Percentiles rank a stretch among this genome's conserved stretches.
These are phyloP conservation scores for Urocynchramus pylzowi DNA, from an alignment of 2,113 vertebrate genomes.

Conservation along the genomic window DNA sequence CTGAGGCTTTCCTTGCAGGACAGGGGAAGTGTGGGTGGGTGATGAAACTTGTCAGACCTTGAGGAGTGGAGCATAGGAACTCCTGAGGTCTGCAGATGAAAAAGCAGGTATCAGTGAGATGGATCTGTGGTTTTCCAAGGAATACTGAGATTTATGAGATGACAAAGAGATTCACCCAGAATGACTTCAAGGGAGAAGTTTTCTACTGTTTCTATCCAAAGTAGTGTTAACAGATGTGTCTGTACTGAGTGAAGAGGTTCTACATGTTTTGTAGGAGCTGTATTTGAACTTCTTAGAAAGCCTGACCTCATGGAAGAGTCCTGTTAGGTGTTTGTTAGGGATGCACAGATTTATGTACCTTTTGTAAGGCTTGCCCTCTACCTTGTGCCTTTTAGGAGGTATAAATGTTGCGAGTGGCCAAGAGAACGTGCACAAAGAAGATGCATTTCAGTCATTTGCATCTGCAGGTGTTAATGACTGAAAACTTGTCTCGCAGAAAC, in stretches of 20 bases:
- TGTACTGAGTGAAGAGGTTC: background rate
- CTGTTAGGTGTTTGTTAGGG: background rate
- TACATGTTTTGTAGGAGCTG: background rate
- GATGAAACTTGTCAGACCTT: background rate
- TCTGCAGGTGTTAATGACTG: background rate
- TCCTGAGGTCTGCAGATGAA: background rate
- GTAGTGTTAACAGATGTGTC: background rate
- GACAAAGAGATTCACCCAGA: background rate
- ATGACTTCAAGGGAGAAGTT: background rate
- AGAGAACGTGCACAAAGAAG: rapidly evolving
- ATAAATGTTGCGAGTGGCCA: background rate
- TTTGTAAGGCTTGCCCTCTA: background rate
- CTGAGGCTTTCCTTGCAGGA: background rate
- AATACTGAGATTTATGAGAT: background rate
- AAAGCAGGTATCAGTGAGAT: background rate
- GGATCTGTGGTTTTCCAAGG: background rate
- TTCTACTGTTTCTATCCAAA: background rate
- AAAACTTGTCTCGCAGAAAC: background rate
- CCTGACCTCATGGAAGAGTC: background rate
- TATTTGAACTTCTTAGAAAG: background rate
- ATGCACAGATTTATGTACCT: background rate
- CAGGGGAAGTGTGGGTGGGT: background rate
- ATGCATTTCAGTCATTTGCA: background rate
- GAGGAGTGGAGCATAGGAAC: background rate
- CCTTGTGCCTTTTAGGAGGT: background rate